Conservation (phyloP, 2,888 invertebrate species). For the Erebia ligea region DNA sequence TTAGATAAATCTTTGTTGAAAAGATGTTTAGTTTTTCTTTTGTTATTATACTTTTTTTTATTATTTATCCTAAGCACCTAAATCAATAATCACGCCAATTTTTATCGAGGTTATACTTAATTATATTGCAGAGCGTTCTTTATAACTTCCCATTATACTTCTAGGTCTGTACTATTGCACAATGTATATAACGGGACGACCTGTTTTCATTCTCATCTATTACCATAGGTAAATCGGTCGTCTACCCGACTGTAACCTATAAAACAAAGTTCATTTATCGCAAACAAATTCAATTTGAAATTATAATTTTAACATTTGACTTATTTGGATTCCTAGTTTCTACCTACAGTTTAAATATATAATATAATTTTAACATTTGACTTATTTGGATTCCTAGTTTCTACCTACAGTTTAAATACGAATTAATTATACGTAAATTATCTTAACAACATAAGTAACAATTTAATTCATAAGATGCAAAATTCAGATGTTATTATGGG, state of each 20-base stretch:
- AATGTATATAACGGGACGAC: neutral
- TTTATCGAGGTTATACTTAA: too few species aligned
- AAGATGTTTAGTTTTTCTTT: neutral
- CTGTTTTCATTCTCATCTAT: neutral
- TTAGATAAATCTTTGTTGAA: conserved; percentile 12
- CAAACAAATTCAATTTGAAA: conserved; percentile 14
- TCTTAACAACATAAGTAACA: neutral
- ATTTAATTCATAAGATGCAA: neutral
- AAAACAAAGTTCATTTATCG: conserved; percentile 15
- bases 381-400: neutral
- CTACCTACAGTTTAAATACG: neutral
- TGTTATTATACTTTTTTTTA: conserved; percentile 2
- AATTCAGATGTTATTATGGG: neutral
- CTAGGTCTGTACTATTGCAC: neutral
- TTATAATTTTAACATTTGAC: conserved; percentile 25
- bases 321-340: neutral
- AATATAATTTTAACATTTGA: conserved; percentile 25
- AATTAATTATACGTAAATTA: neutral
- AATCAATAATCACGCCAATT: too few species aligned
- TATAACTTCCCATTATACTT: neutral
- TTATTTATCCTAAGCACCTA: too few species aligned
- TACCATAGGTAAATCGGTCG: neutral
- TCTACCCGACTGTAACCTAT: conserved; percentile 3
- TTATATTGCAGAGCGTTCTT: too few species aligned
- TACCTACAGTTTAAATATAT: neutral